Evolutionary conservation across 1,140 invertebrate genomes (phyloP), one percentile per base, ranked within the genome.

Genomic region (Alviniconcha marisindica): DNA sequence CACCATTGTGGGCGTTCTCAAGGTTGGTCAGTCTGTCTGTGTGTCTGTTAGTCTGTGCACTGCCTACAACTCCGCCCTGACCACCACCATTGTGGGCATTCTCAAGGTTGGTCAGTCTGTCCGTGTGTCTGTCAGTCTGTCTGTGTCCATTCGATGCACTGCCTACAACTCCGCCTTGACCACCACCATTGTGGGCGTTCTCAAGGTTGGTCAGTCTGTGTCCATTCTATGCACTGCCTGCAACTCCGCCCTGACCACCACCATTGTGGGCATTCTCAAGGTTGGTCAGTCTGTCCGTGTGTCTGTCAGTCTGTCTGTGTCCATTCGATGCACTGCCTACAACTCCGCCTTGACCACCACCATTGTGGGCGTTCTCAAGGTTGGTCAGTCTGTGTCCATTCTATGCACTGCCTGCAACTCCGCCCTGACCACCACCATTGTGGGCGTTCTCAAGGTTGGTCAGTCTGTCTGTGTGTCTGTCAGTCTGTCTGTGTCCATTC

Each of bases 361-460:
- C 48, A 51, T 51, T 60, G 56, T 60, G n/a, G 10, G 56, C 5
- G 56, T 10, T 21, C 10, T 60, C 4, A 14, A n/a, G 56, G 56
- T 60, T 7, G n/a, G 56, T 24, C 10, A n/a, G 56, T 24, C 10
- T 24, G 56, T 60, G 56, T 60, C 99, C 98, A 0, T 99, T 87
- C 93, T 99, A 54, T 99, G 99, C 93, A 99, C 98, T 0, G 95
- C 97, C 87, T 96, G 97, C 91, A 99, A 99, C 94, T 99, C 98
- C 82, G 98, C 99, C n/a, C 94, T 99, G 48, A 99, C 99, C 0
- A 99, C 99, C 28, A 99, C 98, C 10, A 99, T 99, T 85, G 97
- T 99, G 86, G 99, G 99, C 1, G 99, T 93, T 42, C 78, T 93
- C 44, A 93, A 93, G 89, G 92, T 93, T 12, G 24, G 12, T 54